A percentile compares a stretch with the other conserved stretches of the same genome.
These are phyloP conservation scores for Hemaris fuciformis DNA, from an alignment of 2,888 invertebrate genomes.

Conservation along the genomic window DNA sequence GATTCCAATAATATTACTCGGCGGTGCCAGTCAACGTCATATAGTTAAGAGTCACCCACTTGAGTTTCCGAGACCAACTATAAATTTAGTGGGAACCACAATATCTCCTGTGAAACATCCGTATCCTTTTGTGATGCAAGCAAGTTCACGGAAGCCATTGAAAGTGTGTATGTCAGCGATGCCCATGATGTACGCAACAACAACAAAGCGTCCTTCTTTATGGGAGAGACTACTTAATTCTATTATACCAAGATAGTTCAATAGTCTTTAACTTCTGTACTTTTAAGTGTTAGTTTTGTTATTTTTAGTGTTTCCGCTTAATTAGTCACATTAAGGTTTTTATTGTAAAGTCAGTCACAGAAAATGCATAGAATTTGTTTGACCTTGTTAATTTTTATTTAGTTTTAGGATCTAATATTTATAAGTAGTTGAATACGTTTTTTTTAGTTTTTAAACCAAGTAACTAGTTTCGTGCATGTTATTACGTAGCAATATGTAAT, in stretches of 20 bases:
- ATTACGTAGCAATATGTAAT: neutral
- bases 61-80: conserved; percentile 50
- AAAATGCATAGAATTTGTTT: too few species aligned
- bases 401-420: neutral
- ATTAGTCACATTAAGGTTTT: neutral
- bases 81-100: conserved; percentile 65
- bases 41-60: conserved; percentile 52
- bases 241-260: conserved; percentile 54
- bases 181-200: conserved; percentile 39
- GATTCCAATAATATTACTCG: conserved; percentile 60
- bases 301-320: neutral
- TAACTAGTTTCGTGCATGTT: neutral
- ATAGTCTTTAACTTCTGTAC: neutral
- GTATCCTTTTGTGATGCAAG: conserved; percentile 64
- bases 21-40: conserved; percentile 60
- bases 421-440: neutral
- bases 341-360: neutral
- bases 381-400: neutral
- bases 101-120: conserved; percentile 63
- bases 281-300: neutral
- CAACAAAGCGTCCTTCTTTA: conserved; percentile 53
- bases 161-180: conserved; percentile 61
- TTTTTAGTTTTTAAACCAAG: neutral
- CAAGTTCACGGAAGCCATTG: conserved; percentile 48
- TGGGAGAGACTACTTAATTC: conserved; percentile 61